phyloP scores from a whole-genome alignment of 1,140 invertebrate genomes.

The Tribolium castaneum region DNA sequence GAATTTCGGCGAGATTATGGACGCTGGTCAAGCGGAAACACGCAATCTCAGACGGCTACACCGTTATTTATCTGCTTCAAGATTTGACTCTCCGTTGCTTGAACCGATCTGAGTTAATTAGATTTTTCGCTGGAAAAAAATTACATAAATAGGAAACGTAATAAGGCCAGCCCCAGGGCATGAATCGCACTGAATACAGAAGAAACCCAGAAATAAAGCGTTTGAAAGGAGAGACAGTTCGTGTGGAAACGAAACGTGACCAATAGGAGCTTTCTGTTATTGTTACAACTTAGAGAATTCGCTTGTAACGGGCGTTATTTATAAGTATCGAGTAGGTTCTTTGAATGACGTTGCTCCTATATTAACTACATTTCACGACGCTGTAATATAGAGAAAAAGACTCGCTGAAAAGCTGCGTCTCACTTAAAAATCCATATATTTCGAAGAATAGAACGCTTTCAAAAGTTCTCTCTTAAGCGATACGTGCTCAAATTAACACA shows the following conservation, averaged over 20 bases:
- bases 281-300: slow-evolving; percentile 33
- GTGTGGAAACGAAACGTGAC: slow-evolving; percentile 49
- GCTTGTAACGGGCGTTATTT: slow-evolving; percentile 29
- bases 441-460: not conserved
- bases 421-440: slow-evolving; percentile 25
- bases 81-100: not conserved
- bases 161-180: slow-evolving; percentile 37
- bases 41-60: slow-evolving; percentile 45
- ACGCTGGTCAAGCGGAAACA: slow-evolving; percentile 45
- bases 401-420: slow-evolving; percentile 5
- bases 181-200: slow-evolving; percentile 46
- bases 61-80: slow-evolving; percentile 46
- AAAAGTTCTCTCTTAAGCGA: not conserved
- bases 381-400: not conserved
- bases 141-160: slow-evolving; percentile 43
- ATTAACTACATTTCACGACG: slow-evolving; percentile 8
- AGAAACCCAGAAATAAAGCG: slow-evolving; percentile 34
- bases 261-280: slow-evolving; percentile 35
- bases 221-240: slow-evolving; percentile 49
- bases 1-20: slow-evolving; percentile 40
- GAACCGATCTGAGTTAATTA: not conserved
- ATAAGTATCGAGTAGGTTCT: slow-evolving; percentile 29
- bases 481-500: not conserved
- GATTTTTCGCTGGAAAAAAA: not conserved
- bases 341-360: slow-evolving; percentile 6